phyloP scores from a whole-genome alignment of 1,140 invertebrate species.

The Cephus cinctus region DNA sequence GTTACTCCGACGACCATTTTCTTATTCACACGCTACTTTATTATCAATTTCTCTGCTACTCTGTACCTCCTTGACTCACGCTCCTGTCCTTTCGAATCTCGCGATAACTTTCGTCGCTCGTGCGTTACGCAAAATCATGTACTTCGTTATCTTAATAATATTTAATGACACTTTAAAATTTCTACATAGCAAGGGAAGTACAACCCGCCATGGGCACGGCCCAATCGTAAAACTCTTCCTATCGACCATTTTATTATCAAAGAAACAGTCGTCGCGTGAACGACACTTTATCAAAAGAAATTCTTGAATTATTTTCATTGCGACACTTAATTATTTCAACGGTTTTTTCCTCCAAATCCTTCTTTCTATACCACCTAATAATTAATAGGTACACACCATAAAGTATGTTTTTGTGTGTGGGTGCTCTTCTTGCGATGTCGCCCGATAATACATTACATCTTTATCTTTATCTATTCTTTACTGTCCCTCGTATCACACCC shows the following conservation, averaged over 20 bases:
- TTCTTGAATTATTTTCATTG: not conserved
- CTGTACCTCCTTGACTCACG: slow-evolving; percentile 19
- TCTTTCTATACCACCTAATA: slow-evolving; percentile 35
- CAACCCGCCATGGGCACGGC: slow-evolving; percentile 39
- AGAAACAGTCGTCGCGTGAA: no score
- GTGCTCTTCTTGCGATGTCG: slow-evolving; percentile 41
- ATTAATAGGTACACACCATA: slow-evolving; percentile 52
- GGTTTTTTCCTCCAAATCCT: slow-evolving; percentile 11
- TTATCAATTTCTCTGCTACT: slow-evolving; percentile 3
- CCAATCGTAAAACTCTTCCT: slow-evolving; percentile 37
- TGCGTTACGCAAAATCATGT: slow-evolving; percentile 22
- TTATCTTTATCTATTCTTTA: no score
- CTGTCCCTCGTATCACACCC: no score
- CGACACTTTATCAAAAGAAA: not conserved
- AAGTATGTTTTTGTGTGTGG: no score
- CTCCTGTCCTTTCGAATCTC: slow-evolving; percentile 15
- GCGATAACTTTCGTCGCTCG: slow-evolving; percentile 13
- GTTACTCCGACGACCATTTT: slow-evolving; percentile 21
- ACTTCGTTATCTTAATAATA: slow-evolving; percentile 48
- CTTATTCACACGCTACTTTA: slow-evolving; percentile 15
- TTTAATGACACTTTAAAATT: slow-evolving; percentile 54
- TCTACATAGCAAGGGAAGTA: slow-evolving; percentile 46
- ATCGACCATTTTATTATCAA: slow-evolving; percentile 15
- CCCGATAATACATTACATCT: no score
- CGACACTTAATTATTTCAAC: slow-evolving; percentile 14